phyloP scores from a whole-genome alignment of 1,140 invertebrate genomes.

The Frieseomelitta varia region DNA sequence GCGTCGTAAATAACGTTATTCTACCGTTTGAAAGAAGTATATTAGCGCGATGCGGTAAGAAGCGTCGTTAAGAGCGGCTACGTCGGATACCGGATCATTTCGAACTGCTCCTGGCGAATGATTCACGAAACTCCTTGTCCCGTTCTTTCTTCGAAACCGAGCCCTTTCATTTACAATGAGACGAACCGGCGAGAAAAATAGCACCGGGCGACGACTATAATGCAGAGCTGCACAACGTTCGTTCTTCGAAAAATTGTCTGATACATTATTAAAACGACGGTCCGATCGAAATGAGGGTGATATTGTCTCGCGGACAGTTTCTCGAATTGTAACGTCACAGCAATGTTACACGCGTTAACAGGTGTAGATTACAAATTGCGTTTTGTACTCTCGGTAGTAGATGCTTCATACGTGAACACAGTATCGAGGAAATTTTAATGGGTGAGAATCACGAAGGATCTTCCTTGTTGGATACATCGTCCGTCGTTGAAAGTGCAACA shows the following conservation, averaged over 20 bases:
- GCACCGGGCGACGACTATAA: not conserved
- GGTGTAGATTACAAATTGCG: too few relatives aligned
- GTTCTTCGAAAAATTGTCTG: not conserved
- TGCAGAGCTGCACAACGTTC: not conserved
- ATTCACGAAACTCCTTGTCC: not conserved
- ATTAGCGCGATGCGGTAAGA: conserved; percentile 8
- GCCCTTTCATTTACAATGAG: not conserved
- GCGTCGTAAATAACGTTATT: conserved; percentile 34
- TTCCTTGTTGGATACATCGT: too few relatives aligned
- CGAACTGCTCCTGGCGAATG: not conserved
- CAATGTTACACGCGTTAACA: too few relatives aligned
- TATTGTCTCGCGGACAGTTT: too few relatives aligned
- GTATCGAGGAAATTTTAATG: too few relatives aligned
- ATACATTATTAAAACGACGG: not conserved
- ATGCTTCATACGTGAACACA: too few relatives aligned
- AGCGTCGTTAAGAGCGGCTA: conserved; percentile 21
- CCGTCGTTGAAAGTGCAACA: too few relatives aligned
- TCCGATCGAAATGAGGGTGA: not conserved
- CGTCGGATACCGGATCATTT: conserved; percentile 16
- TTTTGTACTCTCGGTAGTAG: too few relatives aligned
- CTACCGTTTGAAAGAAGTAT: conserved; percentile 14
- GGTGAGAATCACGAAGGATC: too few relatives aligned
- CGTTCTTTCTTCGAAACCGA: not conserved
- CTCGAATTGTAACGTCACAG: too few relatives aligned
- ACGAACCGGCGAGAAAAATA: not conserved